Evolutionary conservation across 2,888 invertebrate genomes (phyloP).

Genomic region (Limenitis camilla): DNA sequence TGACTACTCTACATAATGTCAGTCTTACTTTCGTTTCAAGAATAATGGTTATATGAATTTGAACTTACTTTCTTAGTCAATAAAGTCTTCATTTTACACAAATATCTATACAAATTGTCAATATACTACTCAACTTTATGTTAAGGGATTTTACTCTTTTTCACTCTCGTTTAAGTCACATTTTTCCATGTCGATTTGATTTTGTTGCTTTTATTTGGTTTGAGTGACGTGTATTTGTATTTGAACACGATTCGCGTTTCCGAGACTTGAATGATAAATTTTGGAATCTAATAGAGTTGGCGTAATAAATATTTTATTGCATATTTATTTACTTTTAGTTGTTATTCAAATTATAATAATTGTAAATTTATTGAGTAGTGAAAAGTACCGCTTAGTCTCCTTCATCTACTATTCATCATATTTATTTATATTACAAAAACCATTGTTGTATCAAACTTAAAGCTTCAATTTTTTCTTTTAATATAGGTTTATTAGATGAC

Average conservation of each 20-base stretch:
- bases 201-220: conserved; percentile 10
- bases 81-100: not conserved
- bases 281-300: not conserved
- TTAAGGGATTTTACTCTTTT: not conserved
- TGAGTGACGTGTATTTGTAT: conserved; percentile 16
- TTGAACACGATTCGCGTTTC: conserved; percentile 12
- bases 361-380: too few relatives aligned
- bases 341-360: too few relatives aligned
- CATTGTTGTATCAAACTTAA: too few relatives aligned
- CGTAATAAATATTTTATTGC: too few relatives aligned
- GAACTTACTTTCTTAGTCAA: not conserved
- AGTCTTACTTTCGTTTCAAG: not conserved
- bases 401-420: too few relatives aligned
- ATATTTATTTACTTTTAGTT: too few relatives aligned
- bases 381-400: too few relatives aligned
- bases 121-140: too few relatives aligned
- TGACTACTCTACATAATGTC: conserved; percentile 24
- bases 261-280: conserved; percentile 5
- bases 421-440: too few relatives aligned
- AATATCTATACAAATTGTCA: not conserved
- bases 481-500: too few relatives aligned
- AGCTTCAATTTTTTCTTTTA: too few relatives aligned
- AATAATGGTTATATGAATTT: not conserved
- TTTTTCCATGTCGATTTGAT: not conserved
- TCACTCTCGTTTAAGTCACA: not conserved